Conservation (phyloP, 2,113 vertebrate species). For the Athene cunicularia region DNA sequence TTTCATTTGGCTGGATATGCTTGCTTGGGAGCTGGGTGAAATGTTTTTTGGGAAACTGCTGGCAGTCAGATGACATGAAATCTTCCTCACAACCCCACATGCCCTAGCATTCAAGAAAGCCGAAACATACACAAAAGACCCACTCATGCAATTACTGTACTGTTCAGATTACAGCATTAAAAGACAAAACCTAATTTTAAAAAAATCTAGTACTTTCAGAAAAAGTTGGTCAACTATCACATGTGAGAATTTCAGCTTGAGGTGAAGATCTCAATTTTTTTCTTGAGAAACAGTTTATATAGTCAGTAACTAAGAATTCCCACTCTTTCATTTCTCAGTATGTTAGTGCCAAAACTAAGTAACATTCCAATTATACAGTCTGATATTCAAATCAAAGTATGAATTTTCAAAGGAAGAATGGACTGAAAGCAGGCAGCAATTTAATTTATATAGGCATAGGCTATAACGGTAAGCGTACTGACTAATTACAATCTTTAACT, state of each 20-base stretch:
- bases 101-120: not conserved
- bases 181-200: not conserved
- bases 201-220: not conserved
- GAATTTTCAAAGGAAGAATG: not conserved
- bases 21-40: not conserved
- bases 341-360: not conserved
- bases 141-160: not conserved
- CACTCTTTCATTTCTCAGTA: not conserved
- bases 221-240: not conserved
- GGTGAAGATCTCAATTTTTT: not conserved
- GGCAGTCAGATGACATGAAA: fast-evolving
- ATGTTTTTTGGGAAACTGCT: not conserved
- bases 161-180: not conserved
- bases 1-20: not conserved
- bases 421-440: not conserved
- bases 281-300: not conserved
- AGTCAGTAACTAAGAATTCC: not conserved
- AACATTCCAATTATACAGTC: not conserved
- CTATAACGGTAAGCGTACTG: not conserved
- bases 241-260: not conserved
- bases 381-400: not conserved
- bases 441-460: not conserved
- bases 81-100: not conserved
- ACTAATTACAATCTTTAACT: not conserved
- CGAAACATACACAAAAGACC: not conserved